phyloP scores from a whole-genome alignment of 2,113 vertebrate species.

The Phalacrocorax brasilianus region DNA sequence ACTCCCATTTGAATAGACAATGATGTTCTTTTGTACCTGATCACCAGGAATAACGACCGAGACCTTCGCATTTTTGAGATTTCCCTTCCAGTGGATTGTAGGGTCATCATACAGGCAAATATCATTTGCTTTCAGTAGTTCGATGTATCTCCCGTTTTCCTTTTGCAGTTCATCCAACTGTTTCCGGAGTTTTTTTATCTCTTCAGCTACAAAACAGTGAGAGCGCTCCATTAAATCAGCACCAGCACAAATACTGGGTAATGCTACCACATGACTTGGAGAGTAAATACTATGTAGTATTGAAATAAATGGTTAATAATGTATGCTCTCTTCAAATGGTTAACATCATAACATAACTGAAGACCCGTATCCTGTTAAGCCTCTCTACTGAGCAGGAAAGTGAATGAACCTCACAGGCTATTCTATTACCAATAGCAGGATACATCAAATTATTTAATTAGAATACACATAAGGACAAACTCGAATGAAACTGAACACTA shows the following conservation, averaged over 20 bases:
- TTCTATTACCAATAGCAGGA: neutral
- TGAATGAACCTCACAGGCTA: neutral
- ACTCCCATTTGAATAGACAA: conserved; percentile 90
- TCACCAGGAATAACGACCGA: conserved; percentile 88
- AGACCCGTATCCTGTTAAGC: neutral
- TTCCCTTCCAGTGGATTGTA: conserved; percentile 96
- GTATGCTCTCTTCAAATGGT: neutral
- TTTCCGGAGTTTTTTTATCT: conserved; percentile 90
- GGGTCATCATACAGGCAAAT: conserved; percentile 94
- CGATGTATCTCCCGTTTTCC: conserved; percentile 92
- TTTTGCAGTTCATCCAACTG: conserved; percentile 91
- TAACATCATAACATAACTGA: neutral
- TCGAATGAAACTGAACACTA: neutral
- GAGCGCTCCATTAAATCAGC: neutral
- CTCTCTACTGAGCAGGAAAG: neutral
- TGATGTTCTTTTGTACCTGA: conserved; percentile 89
- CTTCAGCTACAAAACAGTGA: conserved; percentile 83
- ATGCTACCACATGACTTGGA: neutral
- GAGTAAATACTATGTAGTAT: neutral
- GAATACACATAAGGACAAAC: neutral
- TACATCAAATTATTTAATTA: neutral
- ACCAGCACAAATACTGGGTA: neutral
- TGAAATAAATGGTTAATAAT: neutral
- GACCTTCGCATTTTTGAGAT: conserved; percentile 86
- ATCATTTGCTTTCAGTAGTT: conserved; percentile 94